These are phyloP conservation scores for Ametastegia equiseti DNA, from an alignment of 2,888 invertebrate genomes.

Conservation along the genomic window DNA sequence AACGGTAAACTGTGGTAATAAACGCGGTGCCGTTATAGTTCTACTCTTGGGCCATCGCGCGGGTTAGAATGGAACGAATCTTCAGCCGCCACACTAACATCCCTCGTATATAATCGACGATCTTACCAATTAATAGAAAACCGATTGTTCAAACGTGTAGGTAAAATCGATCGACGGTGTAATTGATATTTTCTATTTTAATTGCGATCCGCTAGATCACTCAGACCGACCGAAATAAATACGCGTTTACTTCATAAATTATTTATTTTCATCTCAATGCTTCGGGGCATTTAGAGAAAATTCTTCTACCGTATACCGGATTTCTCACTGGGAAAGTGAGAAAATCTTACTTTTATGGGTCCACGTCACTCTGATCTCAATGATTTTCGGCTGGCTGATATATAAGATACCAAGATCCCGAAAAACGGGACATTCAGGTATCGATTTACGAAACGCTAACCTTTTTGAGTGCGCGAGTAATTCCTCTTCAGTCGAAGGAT, in stretches of 20 bases:
- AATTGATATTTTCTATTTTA: constrained; percentile 34
- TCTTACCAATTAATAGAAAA: constrained; percentile 6
- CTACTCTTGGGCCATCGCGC: too few relatives aligned
- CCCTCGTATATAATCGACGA: background rate
- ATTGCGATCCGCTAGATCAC: constrained; percentile 28
- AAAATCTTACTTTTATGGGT: background rate
- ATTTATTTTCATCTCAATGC: constrained; percentile 35
- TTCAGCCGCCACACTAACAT: background rate
- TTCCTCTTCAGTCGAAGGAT: too few relatives aligned
- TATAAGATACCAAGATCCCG: too few relatives aligned
- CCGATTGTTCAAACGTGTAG: constrained; percentile 18
- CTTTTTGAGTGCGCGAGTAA: too few relatives aligned
- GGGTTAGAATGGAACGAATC: constrained; percentile 12
- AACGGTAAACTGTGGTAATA: background rate
- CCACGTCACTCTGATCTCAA: background rate
- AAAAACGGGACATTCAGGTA: too few relatives aligned
- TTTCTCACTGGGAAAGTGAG: background rate
- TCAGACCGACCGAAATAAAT: constrained; percentile 4
- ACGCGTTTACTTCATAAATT: constrained; percentile 39
- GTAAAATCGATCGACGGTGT: constrained; percentile 5
- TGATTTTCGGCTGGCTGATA: background rate
- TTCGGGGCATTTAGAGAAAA: constrained; percentile 15
- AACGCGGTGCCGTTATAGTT: background rate
- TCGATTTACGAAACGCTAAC: too few relatives aligned
- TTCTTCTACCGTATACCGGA: background rate